Conservation (phyloP, 2,888 invertebrate species). For the Cerceris ruficornis region DNA sequence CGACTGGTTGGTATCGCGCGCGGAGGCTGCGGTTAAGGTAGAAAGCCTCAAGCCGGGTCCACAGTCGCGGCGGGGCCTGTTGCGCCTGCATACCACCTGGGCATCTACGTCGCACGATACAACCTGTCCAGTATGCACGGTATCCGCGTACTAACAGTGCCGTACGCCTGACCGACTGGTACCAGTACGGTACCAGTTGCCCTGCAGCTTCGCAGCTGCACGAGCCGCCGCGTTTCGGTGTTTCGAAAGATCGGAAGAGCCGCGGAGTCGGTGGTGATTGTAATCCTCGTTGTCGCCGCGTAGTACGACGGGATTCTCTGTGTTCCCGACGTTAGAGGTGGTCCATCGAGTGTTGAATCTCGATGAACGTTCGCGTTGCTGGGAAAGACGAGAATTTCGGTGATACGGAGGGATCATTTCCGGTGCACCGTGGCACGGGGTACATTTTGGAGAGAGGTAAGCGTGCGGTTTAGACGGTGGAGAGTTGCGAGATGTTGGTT, state of each 20-base stretch:
- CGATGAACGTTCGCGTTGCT: too few species aligned
- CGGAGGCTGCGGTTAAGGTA: slow-evolving; percentile 72
- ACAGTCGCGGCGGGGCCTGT: slow-evolving; percentile 50
- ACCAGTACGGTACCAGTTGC: slow-evolving; percentile 70
- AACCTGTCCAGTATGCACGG: slow-evolving; percentile 60
- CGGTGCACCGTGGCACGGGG: neutral
- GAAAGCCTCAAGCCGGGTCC: slow-evolving; percentile 72
- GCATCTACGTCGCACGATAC: slow-evolving; percentile 39
- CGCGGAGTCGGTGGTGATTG: neutral
- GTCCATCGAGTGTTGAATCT: too few species aligned
- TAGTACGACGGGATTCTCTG: too few species aligned
- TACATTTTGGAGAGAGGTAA: too few species aligned
- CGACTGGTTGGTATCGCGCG: slow-evolving; percentile 28
- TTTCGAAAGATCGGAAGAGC: neutral
- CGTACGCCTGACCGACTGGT: slow-evolving; percentile 65
- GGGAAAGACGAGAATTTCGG: neutral
- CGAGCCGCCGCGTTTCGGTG: slow-evolving; percentile 23
- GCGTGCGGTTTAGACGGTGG: too few species aligned
- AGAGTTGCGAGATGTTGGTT: too few species aligned
- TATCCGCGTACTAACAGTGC: slow-evolving; percentile 60
- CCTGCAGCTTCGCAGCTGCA: slow-evolving; percentile 45
- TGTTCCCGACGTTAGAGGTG: too few species aligned
- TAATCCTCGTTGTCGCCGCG: neutral
- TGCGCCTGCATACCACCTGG: slow-evolving; percentile 58
- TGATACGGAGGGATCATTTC: neutral